These are phyloP conservation scores for Strigamia maritima DNA, from an alignment of 2,888 invertebrate species.

Conservation along the genomic window DNA sequence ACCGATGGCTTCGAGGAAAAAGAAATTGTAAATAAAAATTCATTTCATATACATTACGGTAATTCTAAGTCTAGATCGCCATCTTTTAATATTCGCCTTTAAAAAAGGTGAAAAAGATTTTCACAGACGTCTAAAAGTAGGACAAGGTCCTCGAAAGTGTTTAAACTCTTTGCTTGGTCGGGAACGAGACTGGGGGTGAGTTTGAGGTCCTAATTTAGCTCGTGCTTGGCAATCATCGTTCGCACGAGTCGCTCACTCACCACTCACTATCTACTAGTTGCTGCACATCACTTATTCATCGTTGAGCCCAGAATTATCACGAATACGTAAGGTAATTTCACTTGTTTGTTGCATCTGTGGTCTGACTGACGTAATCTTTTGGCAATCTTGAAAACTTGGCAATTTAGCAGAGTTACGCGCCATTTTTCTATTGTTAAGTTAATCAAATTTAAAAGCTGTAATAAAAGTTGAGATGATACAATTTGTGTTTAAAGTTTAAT, in stretches of 20 bases:
- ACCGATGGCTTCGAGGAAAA: background rate
- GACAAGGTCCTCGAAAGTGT: background rate
- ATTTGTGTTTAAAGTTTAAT: background rate
- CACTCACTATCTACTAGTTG: background rate
- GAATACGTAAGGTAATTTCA: background rate
- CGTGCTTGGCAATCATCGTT: background rate
- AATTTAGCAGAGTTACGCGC: too few species aligned
- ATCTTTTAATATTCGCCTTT: too few species aligned
- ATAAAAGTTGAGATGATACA: too few species aligned
- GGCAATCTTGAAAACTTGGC: background rate
- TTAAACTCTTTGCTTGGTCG: background rate
- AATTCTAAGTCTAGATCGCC: too few species aligned
- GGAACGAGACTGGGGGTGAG: background rate
- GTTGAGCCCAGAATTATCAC: background rate
- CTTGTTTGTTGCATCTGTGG: background rate
- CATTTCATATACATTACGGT: too few species aligned
- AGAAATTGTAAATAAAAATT: too few species aligned
- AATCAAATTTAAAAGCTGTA: too few species aligned
- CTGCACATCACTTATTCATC: background rate
- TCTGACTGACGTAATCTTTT: background rate
- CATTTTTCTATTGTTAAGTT: too few species aligned
- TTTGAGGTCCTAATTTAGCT: background rate
- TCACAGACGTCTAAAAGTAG: background rate
- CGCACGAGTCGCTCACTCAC: background rate
- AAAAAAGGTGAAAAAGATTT: too few species aligned